Evolutionary conservation across 2,113 vertebrate species (phyloP), one percentile per base, ranked within the genome.

Genomic region (Xiphorhynchus elegans): DNA sequence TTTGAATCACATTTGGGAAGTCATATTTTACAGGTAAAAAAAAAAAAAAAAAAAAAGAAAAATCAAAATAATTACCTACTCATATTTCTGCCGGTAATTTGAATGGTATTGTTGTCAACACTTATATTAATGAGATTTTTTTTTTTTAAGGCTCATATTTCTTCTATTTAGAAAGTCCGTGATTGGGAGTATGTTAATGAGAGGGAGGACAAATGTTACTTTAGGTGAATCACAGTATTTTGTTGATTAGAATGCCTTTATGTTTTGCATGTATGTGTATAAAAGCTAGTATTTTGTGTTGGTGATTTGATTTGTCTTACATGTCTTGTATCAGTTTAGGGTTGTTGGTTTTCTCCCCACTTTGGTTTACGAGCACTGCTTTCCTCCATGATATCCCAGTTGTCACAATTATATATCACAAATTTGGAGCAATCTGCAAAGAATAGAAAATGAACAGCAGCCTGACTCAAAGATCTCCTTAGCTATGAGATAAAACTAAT

Each of bases 1-100:
- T 99, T 99, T 97, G 99, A 99, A 94, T 98, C 99, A 98, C 99
- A 99, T 98, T 98, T 99, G 98, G 99, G 99, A 97, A 99, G 99
- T 98, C 99, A 99, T 98, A 99, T 99, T 97, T 98, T 99, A 96
- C 99, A 99, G 99, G 99, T 99, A 99, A 97, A 97, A 93, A 60
- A 47, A 94, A 80, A 42, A 92, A 62, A 94, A 91, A 91, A 76
- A 77, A 47, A 94, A 80, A 42, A 92, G 64, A 94, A 91, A 91
- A 76, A 77, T 40, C 18, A 44, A 47, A 84, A 33, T 87, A 89
- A 73, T 82, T 94, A 75, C 11, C 50, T 40, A 72, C 59, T 93
- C 29, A 39, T 84, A 86, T 94, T 92, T 92, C 68, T 84, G 42
- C 50, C n/a, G 28, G 39, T 55, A 82, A 70, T 93, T 89, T 94